Evolutionary conservation across 1,140 invertebrate genomes (phyloP), one percentile per base, ranked within the genome.

Genomic region (Zaprionus vittiger): DNA sequence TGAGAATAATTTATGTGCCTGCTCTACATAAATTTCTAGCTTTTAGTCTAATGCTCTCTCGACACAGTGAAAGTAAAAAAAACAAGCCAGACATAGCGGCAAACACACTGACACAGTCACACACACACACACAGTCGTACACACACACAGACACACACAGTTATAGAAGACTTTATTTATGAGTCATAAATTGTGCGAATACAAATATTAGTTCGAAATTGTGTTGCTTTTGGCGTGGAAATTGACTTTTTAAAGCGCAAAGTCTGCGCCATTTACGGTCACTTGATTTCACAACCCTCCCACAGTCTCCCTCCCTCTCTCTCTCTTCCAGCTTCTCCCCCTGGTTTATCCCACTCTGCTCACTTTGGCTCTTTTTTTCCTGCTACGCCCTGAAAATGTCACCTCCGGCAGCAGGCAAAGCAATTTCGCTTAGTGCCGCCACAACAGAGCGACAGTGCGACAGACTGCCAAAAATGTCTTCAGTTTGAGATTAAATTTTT

Each of bases 401-500:
- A 84, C 81, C 85, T 76, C 66, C 65, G 81, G 84, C 80, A 73
- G 52, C 61, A 72, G 80, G 72, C 72, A 74, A 82, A 83, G 81
- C 84, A 89, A 89, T 89, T 90, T 89, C 74, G 75, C 78, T 80
- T 67, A 75, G 71, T 78, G 38, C 60, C 70, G 47, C 17, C 17
- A 49, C 47, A 20, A 22, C 17, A 5, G 17, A 24, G 12, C 47
- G 47, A 49, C 47, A 22, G 3, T 11, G n/a, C 17, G 47, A 52
- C 17, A 52, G 47, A 69, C 67, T 77, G 75, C 71, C 75, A 82
- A 67, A 85, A 85, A 82, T 85, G 73, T 87, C 83, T 81, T 84
- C 85, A 77, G 85, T 84, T 84, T 84, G 81, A 84, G 81, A 89
- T 89, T 84, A 89, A 90, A 90, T 89, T 89, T 81, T 84, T 65